Evolutionary conservation across 2,113 vertebrate species (phyloP).

Genomic region (Platycercus adscitus): DNA sequence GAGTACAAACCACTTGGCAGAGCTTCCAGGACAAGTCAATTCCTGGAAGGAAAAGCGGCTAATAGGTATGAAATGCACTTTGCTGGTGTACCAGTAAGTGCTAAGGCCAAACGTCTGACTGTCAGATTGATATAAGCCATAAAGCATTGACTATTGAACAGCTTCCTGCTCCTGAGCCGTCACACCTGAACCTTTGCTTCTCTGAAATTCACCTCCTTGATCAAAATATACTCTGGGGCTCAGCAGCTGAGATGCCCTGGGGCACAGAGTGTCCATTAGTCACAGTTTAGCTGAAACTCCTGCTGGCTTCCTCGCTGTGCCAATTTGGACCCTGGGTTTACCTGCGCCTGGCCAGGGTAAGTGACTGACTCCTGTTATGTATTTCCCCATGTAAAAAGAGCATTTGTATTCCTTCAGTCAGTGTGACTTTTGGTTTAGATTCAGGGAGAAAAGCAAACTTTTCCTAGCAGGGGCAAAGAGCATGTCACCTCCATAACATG

Average conservation of each 20-base stretch:
- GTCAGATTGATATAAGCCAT: background rate
- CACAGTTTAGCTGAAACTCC: background rate
- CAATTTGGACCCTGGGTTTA: background rate
- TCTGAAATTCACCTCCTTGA: background rate
- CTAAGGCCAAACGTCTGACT: background rate
- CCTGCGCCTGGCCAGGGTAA: background rate
- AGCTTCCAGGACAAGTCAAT: background rate
- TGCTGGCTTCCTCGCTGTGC: background rate
- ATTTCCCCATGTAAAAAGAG: slow-evolving; percentile 1
- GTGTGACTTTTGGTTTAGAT: slow-evolving; percentile 40
- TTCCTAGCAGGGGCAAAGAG: slow-evolving; percentile 31
- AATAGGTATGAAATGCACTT: background rate
- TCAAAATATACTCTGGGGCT: background rate
- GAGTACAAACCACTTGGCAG: background rate
- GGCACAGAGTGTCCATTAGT: background rate
- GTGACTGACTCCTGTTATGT: background rate
- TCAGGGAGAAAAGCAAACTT: slow-evolving; percentile 42
- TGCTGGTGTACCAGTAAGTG: background rate
- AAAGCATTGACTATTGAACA: background rate
- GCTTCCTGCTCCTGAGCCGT: background rate
- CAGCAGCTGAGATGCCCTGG: background rate
- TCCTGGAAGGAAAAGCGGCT: slow-evolving; percentile 17
- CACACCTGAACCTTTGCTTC: background rate
- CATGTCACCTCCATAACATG: slow-evolving; percentile 40
- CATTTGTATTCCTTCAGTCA: background rate